Evolutionary conservation across 1,140 invertebrate genomes (phyloP).

Genomic region (Macrocentrus cingulum): DNA sequence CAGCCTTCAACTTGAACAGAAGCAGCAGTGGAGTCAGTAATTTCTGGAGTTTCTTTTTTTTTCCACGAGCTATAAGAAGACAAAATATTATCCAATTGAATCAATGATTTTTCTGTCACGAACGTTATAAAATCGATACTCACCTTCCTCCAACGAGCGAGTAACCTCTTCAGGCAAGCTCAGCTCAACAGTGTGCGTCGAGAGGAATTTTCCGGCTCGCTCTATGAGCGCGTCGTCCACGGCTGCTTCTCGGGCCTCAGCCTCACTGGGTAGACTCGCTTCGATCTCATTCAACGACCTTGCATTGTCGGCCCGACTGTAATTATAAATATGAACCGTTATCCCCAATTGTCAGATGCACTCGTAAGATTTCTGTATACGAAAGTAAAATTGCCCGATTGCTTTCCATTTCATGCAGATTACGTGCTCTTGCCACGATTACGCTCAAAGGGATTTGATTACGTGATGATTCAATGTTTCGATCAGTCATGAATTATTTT

Average conservation of each 20-base stretch:
- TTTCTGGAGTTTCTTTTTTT: conserved; percentile 66
- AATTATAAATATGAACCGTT: too few species aligned
- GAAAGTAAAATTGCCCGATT: too few species aligned
- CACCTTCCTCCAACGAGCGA: conserved; percentile 61
- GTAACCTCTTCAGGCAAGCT: conserved; percentile 72
- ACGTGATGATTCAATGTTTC: too few species aligned
- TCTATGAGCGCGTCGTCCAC: conserved; percentile 76
- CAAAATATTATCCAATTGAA: too few species aligned
- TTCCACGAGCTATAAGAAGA: conserved; percentile 56
- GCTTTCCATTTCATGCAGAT: too few species aligned
- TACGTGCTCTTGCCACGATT: too few species aligned
- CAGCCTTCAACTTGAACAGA: conserved; percentile 77
- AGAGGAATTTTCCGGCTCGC: conserved; percentile 72
- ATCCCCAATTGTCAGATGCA: too few species aligned
- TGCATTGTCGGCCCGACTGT: conserved; percentile 56
- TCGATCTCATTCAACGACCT: conserved; percentile 61
- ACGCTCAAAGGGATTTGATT: too few species aligned
- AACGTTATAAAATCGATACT: too few species aligned
- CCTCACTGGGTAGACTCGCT: conserved; percentile 65
- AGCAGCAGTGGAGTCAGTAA: conserved; percentile 70
- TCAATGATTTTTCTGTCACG: too few species aligned
- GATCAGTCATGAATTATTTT: too few species aligned
- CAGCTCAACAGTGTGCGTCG: conserved; percentile 76
- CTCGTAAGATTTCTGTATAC: too few species aligned
- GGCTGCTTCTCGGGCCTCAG: conserved; percentile 71